Evolutionary conservation across 2,888 invertebrate species (phyloP).

Genomic region (Sericinus montela): DNA sequence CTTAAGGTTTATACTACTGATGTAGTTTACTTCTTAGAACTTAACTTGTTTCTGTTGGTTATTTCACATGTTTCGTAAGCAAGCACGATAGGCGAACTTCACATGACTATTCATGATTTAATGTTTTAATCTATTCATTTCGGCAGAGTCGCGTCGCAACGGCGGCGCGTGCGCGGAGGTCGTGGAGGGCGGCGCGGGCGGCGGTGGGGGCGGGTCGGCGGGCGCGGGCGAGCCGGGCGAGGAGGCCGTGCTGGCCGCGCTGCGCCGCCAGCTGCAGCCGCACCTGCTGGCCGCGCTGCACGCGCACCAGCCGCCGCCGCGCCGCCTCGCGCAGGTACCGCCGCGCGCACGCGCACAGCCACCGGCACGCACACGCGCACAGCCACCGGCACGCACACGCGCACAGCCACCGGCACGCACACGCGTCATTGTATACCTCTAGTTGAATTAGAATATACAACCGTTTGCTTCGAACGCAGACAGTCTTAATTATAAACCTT

Average conservation of each 20-base stretch:
- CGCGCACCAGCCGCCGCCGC: conserved; percentile 78
- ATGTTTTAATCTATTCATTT: not conserved
- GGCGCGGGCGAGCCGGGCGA: conserved; percentile 68
- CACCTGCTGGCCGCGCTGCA: conserved; percentile 83
- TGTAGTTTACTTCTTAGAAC: too few relatives aligned
- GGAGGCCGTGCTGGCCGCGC: conserved; percentile 84
- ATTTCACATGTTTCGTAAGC: too few relatives aligned
- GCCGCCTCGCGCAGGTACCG: conserved; percentile 32
- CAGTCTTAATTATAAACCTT: too few relatives aligned
- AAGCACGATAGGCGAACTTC: too few relatives aligned
- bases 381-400: conserved; percentile 29
- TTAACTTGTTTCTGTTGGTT: too few relatives aligned
- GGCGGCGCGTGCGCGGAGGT: conserved; percentile 34
- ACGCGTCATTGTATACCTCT: too few relatives aligned
- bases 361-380: not conserved
- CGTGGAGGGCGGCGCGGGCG: conserved; percentile 31
- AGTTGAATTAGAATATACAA: too few relatives aligned
- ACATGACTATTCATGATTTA: too few relatives aligned
- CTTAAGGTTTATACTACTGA: too few relatives aligned
- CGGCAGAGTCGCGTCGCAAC: conserved; percentile 54
- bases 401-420: too few relatives aligned
- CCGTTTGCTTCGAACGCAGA: too few relatives aligned
- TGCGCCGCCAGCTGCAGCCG: conserved; percentile 84
- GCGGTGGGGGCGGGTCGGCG: conserved; percentile 22
- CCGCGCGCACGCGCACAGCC: conserved; percentile 65